phyloP scores from a whole-genome alignment of 2,113 vertebrate species.

The Accipiter virgatus region DNA sequence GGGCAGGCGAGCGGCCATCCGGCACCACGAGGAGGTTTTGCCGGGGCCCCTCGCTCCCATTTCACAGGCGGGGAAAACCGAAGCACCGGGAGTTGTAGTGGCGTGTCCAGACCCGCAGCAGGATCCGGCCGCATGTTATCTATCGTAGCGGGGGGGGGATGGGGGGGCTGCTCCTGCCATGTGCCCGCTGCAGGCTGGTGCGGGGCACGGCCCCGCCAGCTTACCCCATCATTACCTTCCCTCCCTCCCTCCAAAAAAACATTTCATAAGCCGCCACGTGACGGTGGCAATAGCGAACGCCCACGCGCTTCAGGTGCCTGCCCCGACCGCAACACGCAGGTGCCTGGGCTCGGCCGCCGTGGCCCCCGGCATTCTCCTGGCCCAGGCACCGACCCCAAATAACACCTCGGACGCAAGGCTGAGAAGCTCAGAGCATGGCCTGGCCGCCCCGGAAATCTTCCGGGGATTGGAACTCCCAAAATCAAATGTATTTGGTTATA shows the following conservation, averaged over 20 bases:
- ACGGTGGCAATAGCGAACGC: conserved; percentile 28
- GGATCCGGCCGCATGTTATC: not conserved
- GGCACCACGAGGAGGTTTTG: not conserved
- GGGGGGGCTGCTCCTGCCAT: not conserved
- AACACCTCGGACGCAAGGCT: not conserved
- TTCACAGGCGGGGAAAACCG: not conserved
- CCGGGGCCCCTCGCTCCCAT: not conserved
- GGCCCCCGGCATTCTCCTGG: not conserved
- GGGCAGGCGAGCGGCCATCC: fast-evolving
- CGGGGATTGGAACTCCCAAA: not conserved
- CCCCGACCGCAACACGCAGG: conserved; percentile 22
- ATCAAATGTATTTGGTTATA: not conserved
- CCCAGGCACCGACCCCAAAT: not conserved
- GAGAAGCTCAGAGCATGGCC: not conserved
- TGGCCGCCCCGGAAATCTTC: fast-evolving
- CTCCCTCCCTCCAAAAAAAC: conserved; percentile 51
- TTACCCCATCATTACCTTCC: conserved; percentile 60
- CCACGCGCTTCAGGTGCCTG: conserved; percentile 33
- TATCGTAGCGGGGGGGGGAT: not conserved
- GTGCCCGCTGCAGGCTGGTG: conserved; percentile 6
- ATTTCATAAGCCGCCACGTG: conserved; percentile 62
- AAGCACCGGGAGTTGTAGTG: not conserved
- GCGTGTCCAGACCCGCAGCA: conserved; percentile 21
- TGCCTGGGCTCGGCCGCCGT: not conserved
- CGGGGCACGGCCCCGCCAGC: conserved; percentile 3